A percentile compares a stretch with the other conserved stretches of the same genome.
Conservation (phyloP, 2,888 invertebrate genomes). For the Athalia circularis region DNA sequence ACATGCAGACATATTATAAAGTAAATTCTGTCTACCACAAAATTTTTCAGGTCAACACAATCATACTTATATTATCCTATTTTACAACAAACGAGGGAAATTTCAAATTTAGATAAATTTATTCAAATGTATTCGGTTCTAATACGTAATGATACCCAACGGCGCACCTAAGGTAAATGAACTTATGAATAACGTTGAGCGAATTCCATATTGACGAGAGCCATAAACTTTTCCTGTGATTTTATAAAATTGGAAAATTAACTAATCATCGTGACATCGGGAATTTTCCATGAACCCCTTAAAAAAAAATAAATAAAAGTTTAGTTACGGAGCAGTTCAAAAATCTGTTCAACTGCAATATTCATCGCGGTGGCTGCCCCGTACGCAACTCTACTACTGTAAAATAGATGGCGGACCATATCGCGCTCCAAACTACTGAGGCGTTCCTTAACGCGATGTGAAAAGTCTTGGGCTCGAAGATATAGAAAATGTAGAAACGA, state of each 20-base stretch:
- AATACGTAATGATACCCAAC: conserved; percentile 42
- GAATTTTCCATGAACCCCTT: neutral
- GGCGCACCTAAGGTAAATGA: conserved; percentile 27
- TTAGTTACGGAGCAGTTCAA: neutral
- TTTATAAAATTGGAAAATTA: neutral
- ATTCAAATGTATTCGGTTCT: conserved; percentile 39
- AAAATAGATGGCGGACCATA: conserved; percentile 8
- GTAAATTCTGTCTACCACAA: conserved; percentile 31
- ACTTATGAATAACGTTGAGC: conserved; percentile 38
- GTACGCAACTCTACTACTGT: conserved; percentile 27
- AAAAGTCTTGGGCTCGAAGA: neutral
- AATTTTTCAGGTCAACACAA: conserved; percentile 24
- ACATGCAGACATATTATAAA: neutral
- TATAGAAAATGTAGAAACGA: conserved; percentile 1
- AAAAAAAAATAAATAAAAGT: neutral
- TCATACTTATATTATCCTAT: conserved; percentile 30
- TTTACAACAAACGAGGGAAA: conserved; percentile 34
- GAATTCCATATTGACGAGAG: conserved; percentile 20
- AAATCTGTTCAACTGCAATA: no score
- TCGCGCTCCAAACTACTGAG: conserved; percentile 4
- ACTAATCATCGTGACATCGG: no score
- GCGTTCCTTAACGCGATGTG: neutral
- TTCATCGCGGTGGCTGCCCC: neutral
- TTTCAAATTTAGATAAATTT: conserved; percentile 37
- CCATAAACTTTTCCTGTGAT: conserved; percentile 14